Conservation (phyloP, 1,140 invertebrate species). For the Eurosta solidaginis region DNA sequence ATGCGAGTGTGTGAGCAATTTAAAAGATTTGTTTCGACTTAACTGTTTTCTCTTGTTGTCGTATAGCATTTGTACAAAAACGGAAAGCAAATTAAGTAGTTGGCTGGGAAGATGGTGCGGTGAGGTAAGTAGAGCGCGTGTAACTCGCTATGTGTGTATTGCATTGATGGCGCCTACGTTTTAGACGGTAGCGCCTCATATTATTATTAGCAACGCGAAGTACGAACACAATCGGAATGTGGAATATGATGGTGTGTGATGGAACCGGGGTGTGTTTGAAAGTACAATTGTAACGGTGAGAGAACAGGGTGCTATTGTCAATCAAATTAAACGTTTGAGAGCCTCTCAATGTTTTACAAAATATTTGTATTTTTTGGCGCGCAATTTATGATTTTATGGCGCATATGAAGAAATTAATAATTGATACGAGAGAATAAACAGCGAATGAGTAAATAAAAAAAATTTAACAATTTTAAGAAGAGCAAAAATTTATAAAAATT, state of each 20-base stretch:
- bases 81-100: not conserved
- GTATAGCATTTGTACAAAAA: not conserved
- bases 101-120: not conserved
- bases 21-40: constrained; percentile 21
- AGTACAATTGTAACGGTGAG: not conserved
- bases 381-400: not conserved
- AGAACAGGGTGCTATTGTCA: constrained; percentile 5
- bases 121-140: not conserved
- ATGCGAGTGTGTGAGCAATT: not conserved
- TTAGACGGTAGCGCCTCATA: constrained; percentile 7
- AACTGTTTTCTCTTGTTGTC: constrained; percentile 5
- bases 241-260: not conserved
- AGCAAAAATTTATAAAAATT: too few relatives aligned
- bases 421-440: not conserved
- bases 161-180: not conserved
- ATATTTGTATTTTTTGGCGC: not conserved
- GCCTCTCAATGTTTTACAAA: not conserved
- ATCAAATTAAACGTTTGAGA: not conserved
- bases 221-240: not conserved
- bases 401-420: not conserved
- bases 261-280: not conserved
- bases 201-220: not conserved
- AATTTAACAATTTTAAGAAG: too few relatives aligned
- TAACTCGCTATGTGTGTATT: not conserved
- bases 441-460: not conserved